These are phyloP conservation scores for Polyploca ridens DNA, from an alignment of 2,888 invertebrate species.

Conservation along the genomic window DNA sequence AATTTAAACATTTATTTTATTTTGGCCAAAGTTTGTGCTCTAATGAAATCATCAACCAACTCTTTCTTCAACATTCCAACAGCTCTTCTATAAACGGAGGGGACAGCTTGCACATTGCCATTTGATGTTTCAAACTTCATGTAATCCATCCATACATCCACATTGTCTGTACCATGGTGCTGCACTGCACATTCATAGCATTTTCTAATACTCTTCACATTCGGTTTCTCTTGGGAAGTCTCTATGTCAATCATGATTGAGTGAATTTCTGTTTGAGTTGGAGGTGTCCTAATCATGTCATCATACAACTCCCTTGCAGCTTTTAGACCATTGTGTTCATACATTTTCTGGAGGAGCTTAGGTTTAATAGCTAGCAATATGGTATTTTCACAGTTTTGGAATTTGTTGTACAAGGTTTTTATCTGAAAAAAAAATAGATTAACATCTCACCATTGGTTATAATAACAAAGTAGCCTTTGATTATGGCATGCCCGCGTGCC, in stretches of 20 bases:
- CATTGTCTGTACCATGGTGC: constrained; percentile 87
- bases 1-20: constrained; percentile 53
- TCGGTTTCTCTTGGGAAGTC: constrained; percentile 67
- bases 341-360: constrained; percentile 85
- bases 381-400: constrained; percentile 76
- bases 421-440: constrained; percentile 47
- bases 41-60: constrained; percentile 81
- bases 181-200: constrained; percentile 86
- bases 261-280: constrained; percentile 86
- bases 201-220: constrained; percentile 80
- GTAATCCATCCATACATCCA: constrained; percentile 90
- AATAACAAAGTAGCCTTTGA: too few species aligned
- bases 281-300: constrained; percentile 83
- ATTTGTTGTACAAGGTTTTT: constrained; percentile 63
- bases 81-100: constrained; percentile 86
- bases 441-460: neutral
- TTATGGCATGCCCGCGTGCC: too few species aligned
- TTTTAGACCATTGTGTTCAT: constrained; percentile 76
- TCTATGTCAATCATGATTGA: constrained; percentile 86
- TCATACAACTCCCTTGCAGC: constrained; percentile 86
- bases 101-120: constrained; percentile 83
- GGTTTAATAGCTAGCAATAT: constrained; percentile 84
- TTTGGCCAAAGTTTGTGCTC: constrained; percentile 80
- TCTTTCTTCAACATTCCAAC: constrained; percentile 82
- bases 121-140: constrained; percentile 88